Percentiles rank a stretch among this genome's conserved stretches.
Conservation (phyloP, 2,888 invertebrate genomes). For the Spilarctia lutea region DNA sequence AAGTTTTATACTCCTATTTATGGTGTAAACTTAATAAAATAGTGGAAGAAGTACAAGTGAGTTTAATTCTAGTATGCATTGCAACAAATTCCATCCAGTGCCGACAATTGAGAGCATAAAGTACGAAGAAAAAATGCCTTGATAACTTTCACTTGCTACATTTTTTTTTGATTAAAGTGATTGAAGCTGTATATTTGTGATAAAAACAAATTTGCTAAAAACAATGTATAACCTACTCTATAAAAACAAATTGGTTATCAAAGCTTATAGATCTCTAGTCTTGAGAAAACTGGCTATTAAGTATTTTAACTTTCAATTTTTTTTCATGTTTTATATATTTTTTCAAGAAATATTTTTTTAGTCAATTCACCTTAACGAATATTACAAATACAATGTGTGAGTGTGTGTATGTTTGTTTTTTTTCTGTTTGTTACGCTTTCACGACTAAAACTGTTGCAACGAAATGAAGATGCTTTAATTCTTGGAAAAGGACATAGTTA, state of each 20-base stretch:
- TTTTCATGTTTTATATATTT: not conserved
- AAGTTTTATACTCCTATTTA: no score
- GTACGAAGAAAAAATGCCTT: not conserved
- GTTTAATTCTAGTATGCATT: no score
- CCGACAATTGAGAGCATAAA: no score
- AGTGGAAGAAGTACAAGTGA: no score
- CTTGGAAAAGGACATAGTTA: no score
- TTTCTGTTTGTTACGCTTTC: no score
- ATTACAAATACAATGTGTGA: not conserved
- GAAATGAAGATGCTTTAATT: no score
- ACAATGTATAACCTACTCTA: not conserved
- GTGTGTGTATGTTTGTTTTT: no score
- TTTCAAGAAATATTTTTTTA: not conserved
- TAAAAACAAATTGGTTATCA: not conserved
- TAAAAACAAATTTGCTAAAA: not conserved
- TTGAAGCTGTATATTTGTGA: not conserved
- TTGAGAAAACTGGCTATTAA: not conserved
- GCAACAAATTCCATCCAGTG: no score
- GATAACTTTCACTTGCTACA: not conserved
- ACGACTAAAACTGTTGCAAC: no score
- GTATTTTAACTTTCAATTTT: not conserved
- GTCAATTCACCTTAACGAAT: not conserved
- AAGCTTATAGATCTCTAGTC: not conserved
- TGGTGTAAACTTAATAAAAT: no score
- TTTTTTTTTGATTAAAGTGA: not conserved